Base-by-base conservation (phyloP, 2,888 invertebrate species). In the Perithous albicinctus region DNA sequence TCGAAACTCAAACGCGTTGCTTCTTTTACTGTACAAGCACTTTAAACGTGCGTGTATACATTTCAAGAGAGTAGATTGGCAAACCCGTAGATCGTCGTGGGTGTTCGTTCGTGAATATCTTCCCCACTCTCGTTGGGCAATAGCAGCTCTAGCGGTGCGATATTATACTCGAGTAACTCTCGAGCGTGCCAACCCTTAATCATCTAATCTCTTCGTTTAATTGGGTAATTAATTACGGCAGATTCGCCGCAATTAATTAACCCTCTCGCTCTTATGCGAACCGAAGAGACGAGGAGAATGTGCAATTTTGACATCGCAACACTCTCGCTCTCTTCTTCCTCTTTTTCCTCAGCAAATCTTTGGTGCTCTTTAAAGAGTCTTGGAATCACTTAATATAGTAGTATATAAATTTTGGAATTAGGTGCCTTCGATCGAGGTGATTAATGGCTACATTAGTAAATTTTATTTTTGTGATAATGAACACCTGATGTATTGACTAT, bases 181-280 rank as follows among this genome's bases (percentile, higher is more conserved):
- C 54, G 38, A 7, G 26, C 63, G 29, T 15, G 26, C 26, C 18
- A n/a, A 5, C 74, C 29, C 74, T 63, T 64, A 41, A 74, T 74
- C 74, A 74, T 64, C 64, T 74, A 74, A 74, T 74, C 74, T 74
- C 74, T 51, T 64, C 54, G 64, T 74, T 74, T 74, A 74, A 74
- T 74, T 74, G 74, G 64, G 51, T 64, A 74, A 74, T 74, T 74
- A 64, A 74, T 74, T 74, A 74, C 48, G 15, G 63, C 23, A 29
- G 38, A 41, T 74, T 74, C 64, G 64, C 74, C 38, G 63, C 64
- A 64, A 73, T 64, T 74, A 54, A 64, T 64, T 74, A 64, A 41
- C 20, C 48, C 23, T 35, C 18, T 18, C 67, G 12, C 20, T 20
- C 48, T 32, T 20, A 8, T 32, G 5, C 15, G 10, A 8, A 12